phyloP scores from a whole-genome alignment of 2,113 vertebrate genomes.

The Anas platyrhynchos region DNA sequence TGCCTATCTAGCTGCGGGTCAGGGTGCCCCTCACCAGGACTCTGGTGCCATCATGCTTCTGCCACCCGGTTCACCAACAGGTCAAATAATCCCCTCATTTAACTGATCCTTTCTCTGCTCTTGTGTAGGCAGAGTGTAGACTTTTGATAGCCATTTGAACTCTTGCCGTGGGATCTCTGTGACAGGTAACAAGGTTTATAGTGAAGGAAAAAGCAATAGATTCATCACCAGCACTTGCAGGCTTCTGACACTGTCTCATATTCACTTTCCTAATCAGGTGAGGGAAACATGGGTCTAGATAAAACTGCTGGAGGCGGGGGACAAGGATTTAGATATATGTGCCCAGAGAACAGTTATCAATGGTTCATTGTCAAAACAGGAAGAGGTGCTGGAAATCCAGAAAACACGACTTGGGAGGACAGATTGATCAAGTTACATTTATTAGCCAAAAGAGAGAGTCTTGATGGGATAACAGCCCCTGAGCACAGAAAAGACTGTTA shows the following conservation, averaged over 20 bases:
- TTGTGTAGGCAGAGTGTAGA: neutral
- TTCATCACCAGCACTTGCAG: constrained; percentile 50
- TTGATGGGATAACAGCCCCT: constrained; percentile 15
- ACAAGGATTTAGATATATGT: constrained; percentile 21
- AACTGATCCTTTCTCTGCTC: neutral
- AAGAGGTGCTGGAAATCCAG: neutral
- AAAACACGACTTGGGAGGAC: constrained; percentile 7
- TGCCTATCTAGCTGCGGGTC: neutral
- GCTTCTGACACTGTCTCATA: constrained; percentile 43
- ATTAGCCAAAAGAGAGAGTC: constrained; percentile 36
- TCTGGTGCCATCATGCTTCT: neutral
- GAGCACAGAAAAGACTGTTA: neutral
- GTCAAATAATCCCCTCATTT: neutral
- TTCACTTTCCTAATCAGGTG: constrained; percentile 66
- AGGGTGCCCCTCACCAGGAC: neutral
- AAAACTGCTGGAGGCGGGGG: constrained; percentile 9
- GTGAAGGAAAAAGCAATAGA: constrained; percentile 58
- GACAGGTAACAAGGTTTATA: constrained; percentile 7
- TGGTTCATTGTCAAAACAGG: constrained; percentile 55
- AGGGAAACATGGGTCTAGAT: constrained; percentile 49
- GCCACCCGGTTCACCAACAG: neutral
- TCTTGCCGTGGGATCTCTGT: neutral
- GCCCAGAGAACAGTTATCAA: constrained; percentile 55
- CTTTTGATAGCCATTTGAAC: constrained; percentile 25
- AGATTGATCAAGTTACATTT: constrained; percentile 47